Conservation (phyloP, 1,140 invertebrate species). For the Frieseomelitta varia region DNA sequence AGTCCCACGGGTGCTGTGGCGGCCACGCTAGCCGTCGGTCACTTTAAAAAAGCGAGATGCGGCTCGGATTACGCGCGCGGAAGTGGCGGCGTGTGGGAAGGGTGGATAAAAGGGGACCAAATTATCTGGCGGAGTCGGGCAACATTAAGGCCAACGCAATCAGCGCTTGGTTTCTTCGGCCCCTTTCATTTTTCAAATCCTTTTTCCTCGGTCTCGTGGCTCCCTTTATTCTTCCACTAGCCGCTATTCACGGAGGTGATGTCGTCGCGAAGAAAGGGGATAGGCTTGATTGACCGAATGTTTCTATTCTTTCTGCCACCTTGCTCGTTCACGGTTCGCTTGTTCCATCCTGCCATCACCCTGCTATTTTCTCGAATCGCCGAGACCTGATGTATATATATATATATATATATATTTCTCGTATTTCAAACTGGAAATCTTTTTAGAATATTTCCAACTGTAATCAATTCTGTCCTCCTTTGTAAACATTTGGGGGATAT, state of each 20-base stretch:
- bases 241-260: constrained; percentile 2
- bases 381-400: too few species aligned
- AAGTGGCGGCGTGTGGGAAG: neutral
- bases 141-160: constrained; percentile 47
- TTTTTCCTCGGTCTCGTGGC: neutral
- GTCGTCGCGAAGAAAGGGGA: constrained; percentile 21
- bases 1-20: neutral
- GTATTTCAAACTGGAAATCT: neutral
- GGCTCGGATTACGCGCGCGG: constrained; percentile 3
- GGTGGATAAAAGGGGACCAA: constrained; percentile 30
- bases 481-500: neutral
- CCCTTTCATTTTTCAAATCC: constrained; percentile 26
- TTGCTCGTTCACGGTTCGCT: constrained; percentile 2
- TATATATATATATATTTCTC: neutral
- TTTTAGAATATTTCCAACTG: neutral
- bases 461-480: neutral
- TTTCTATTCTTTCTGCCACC: constrained; percentile 29
- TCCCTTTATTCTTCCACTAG: constrained; percentile 1
- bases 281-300: constrained; percentile 35
- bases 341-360: neutral
- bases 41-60: constrained; percentile 30
- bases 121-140: constrained; percentile 28
- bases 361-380: neutral
- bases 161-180: constrained; percentile 31
- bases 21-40: neutral